Evolutionary conservation across 2,888 invertebrate species (phyloP).

Genomic region (Polylopha cassiicola): DNA sequence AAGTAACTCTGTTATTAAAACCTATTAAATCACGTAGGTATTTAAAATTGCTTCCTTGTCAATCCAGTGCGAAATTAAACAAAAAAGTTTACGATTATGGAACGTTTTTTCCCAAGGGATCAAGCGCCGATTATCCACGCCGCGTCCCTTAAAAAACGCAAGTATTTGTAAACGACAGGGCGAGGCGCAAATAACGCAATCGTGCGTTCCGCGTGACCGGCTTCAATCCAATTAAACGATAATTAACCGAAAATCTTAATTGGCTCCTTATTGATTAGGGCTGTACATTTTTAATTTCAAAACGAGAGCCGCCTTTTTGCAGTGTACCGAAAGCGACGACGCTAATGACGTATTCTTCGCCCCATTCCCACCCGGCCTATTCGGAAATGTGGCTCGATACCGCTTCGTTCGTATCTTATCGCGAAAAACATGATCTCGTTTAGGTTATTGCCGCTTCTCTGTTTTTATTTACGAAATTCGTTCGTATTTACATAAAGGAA

Average conservation of each 20-base stretch:
- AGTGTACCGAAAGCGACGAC: constrained; percentile 12
- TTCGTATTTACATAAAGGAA: constrained; percentile 22
- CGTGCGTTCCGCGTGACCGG: constrained; percentile 31
- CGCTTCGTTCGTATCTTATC: constrained; percentile 19
- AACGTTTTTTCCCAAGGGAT: constrained; percentile 12
- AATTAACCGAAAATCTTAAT: constrained; percentile 48
- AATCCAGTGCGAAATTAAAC: too few species aligned
- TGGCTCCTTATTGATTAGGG: constrained; percentile 40
- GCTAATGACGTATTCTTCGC: constrained; percentile 19
- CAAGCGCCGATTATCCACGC: constrained; percentile 11
- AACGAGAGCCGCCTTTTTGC: constrained; percentile 33
- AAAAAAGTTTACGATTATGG: constrained; percentile 11
- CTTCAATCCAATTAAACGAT: constrained; percentile 30
- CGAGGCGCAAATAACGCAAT: constrained; percentile 27
- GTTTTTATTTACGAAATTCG: constrained; percentile 21
- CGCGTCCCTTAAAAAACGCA: constrained; percentile 7
- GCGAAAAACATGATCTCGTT: constrained; percentile 15
- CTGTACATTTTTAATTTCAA: constrained; percentile 35
- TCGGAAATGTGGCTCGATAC: constrained; percentile 19
- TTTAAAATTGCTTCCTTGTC: too few species aligned
- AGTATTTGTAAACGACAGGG: constrained; percentile 15
- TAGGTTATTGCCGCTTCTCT: constrained; percentile 21
- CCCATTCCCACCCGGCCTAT: constrained; percentile 4
- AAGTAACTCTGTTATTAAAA: too few species aligned
- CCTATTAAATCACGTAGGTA: too few species aligned